Conservation (phyloP, 2,113 vertebrate genomes). For the Eudyptes chrysolophus region DNA sequence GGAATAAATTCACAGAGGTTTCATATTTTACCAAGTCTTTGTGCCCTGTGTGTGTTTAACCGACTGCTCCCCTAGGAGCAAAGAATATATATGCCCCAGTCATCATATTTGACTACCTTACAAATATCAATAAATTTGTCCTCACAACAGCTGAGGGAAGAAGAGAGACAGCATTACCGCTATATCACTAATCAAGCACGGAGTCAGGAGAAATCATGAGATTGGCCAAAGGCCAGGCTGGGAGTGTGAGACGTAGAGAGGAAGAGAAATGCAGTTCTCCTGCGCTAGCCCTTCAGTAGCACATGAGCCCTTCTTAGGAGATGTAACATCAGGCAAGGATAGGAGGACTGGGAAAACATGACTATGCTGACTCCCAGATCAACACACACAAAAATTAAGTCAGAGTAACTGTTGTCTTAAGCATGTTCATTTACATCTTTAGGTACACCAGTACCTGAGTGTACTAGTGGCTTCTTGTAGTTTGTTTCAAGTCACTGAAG, state of each 20-base stretch:
- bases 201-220: not conserved
- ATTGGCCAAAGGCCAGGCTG: not conserved
- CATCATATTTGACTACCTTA: not conserved
- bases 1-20: constrained; percentile 44
- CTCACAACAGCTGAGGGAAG: not conserved
- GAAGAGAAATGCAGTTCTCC: not conserved
- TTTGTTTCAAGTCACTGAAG: not conserved
- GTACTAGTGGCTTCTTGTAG: not conserved
- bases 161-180: not conserved
- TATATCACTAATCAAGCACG: not conserved
- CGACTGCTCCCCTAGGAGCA: not conserved
- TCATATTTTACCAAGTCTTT: constrained; percentile 8
- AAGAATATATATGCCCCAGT: not conserved
- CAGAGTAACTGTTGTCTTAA: not conserved
- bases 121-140: not conserved
- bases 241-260: not conserved
- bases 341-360: not conserved
- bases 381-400: not conserved
- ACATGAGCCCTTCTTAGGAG: fast-evolving
- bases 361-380: not conserved
- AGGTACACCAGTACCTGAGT: not conserved
- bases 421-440: not conserved
- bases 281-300: not conserved
- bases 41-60: not conserved
- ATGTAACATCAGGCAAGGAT: not conserved